phyloP scores from a whole-genome alignment of 2,888 invertebrate genomes.

The Eremobia ochroleuca region DNA sequence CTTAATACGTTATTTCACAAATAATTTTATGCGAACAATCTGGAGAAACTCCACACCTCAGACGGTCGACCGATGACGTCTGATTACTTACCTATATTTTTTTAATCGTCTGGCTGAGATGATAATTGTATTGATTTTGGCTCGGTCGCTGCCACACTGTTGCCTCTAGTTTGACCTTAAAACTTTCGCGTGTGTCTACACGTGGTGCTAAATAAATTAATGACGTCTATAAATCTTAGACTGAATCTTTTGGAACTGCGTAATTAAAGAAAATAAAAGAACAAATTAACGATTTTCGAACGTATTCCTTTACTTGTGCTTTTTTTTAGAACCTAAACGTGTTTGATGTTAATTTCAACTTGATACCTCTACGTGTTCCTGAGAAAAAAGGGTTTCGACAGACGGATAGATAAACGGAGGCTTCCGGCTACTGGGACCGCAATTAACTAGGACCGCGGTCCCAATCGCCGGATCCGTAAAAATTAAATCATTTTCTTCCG shows the following conservation, averaged over 20 bases:
- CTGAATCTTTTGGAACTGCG: not conserved
- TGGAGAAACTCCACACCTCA: constrained; percentile 1
- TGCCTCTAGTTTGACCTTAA: constrained; percentile 42
- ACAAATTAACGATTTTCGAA: not conserved
- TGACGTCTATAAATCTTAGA: constrained; percentile 13
- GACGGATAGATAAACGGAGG: too few species aligned
- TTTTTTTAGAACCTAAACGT: not conserved
- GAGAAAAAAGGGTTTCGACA: not conserved
- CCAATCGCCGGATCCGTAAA: too few species aligned
- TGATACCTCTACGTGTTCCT: too few species aligned
- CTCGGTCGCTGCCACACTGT: constrained; percentile 9
- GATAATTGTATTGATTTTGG: constrained; percentile 51
- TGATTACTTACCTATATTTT: constrained; percentile 25
- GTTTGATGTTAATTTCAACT: not conserved
- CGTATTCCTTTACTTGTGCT: not conserved
- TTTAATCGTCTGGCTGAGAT: constrained; percentile 40
- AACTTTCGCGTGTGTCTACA: constrained; percentile 19
- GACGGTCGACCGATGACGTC: constrained; percentile 16
- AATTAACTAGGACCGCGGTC: too few species aligned
- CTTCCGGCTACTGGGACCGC: too few species aligned
- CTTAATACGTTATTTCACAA: not conserved
- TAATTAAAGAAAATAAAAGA: not conserved
- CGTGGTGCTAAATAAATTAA: constrained; percentile 14
- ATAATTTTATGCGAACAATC: not conserved
- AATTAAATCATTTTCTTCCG: too few species aligned